Percentiles rank a stretch among this genome's conserved stretches.
These are phyloP conservation scores for Pseudorhiza aurosa DNA, from an alignment of 30 jellyfish, hydroid and myxozoan genomes.

Conservation along the genomic window DNA sequence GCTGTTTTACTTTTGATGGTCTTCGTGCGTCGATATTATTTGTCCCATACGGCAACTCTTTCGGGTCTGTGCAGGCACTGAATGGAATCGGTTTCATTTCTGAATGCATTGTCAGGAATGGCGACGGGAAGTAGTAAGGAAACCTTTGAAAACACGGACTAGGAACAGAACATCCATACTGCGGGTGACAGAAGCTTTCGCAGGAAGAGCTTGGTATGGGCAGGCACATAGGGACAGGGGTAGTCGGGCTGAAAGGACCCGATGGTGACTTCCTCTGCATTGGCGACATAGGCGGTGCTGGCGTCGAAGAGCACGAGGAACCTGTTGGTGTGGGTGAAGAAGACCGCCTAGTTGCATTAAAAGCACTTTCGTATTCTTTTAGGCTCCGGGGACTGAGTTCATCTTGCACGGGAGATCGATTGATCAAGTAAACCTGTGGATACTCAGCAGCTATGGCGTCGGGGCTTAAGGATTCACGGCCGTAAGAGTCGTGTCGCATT, in stretches of 20 bases:
- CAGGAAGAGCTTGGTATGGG: slow-evolving; percentile 25
- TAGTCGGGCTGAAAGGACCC: slow-evolving; percentile 41
- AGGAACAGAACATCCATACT: slow-evolving; percentile 46
- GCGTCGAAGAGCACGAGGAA: slow-evolving; percentile 4
- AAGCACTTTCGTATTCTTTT: neutral
- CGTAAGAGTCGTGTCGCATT: neutral
- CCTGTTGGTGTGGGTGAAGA: neutral
- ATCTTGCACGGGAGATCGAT: neutral
- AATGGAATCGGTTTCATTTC: neutral
- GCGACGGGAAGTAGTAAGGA: slow-evolving; percentile 33
- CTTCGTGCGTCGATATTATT: neutral
- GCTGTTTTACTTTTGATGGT: no score
- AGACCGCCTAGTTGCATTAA: neutral
- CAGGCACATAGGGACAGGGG: slow-evolving; percentile 61
- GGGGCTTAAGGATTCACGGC: neutral
- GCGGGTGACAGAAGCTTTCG: slow-evolving; percentile 9
- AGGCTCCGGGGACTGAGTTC: neutral
- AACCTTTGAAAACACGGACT: slow-evolving; percentile 39
- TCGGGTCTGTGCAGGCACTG: neutral
- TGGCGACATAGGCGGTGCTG: slow-evolving; percentile 24
- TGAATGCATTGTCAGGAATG: slow-evolving; percentile 6
- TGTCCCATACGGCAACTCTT: neutral
- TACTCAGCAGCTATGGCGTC: neutral
- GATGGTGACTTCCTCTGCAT: slow-evolving; percentile 36
- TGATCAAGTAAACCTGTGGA: neutral